Evolutionary conservation across 2,888 invertebrate genomes (phyloP).

Genomic region (Loripinus fragilis): DNA sequence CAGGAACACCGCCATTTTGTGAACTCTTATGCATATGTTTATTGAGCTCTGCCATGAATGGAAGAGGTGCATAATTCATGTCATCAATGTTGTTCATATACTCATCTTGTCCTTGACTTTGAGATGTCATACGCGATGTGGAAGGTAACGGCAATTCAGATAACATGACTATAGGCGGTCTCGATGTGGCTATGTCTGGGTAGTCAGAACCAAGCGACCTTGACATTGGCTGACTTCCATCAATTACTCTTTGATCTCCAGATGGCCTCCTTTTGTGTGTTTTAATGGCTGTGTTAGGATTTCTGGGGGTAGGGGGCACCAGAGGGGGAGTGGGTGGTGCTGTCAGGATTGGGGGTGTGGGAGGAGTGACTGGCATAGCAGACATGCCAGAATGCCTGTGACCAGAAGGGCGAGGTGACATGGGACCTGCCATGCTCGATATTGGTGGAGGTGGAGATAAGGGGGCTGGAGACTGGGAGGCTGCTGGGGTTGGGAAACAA

Average conservation of each 20-base stretch:
- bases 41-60: slow-evolving; percentile 73
- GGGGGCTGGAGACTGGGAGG: slow-evolving; percentile 34
- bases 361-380: slow-evolving; percentile 56
- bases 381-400: slow-evolving; percentile 38
- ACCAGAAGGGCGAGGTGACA: slow-evolving; percentile 48
- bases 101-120: slow-evolving; percentile 30
- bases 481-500: slow-evolving; percentile 47
- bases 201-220: slow-evolving; percentile 38
- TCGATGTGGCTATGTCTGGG: slow-evolving; percentile 36
- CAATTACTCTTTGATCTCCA: slow-evolving; percentile 54
- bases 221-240: slow-evolving; percentile 52
- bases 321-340: slow-evolving; percentile 45
- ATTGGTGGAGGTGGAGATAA: slow-evolving; percentile 44
- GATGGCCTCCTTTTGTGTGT: slow-evolving; percentile 56
- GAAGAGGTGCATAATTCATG: slow-evolving; percentile 65
- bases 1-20: slow-evolving; percentile 17
- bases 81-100: slow-evolving; percentile 36
- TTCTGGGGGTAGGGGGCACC: slow-evolving; percentile 52
- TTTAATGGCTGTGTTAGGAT: slow-evolving; percentile 35
- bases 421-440: slow-evolving; percentile 35
- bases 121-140: not conserved
- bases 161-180: slow-evolving; percentile 28
- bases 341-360: slow-evolving; percentile 35
- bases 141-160: slow-evolving; percentile 21
- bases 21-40: slow-evolving; percentile 55